phyloP scores from a whole-genome alignment of 2,888 invertebrate genomes.

The Ectemnius continuus region DNA sequence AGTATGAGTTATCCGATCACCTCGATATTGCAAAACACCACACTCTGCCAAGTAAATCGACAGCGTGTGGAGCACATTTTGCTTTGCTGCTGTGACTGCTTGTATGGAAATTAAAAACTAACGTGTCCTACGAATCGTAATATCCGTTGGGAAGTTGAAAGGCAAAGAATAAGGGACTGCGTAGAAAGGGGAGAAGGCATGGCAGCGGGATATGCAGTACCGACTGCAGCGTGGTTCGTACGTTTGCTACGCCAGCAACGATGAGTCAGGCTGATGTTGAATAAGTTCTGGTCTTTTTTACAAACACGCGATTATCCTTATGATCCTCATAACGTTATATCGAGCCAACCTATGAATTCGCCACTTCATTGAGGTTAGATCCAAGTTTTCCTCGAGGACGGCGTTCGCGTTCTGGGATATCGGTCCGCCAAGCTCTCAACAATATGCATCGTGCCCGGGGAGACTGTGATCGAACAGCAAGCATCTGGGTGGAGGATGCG shows the following conservation, averaged over 20 bases:
- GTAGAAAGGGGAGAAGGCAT: slow-evolving; percentile 9
- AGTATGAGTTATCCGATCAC: too few species aligned
- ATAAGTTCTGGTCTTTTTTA: slow-evolving; percentile 21
- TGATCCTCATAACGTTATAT: too few species aligned
- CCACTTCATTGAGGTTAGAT: too few species aligned
- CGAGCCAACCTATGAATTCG: too few species aligned
- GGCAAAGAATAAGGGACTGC: slow-evolving; percentile 4
- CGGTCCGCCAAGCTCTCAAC: too few species aligned
- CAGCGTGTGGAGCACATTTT: background rate
- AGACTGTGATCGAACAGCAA: slow-evolving; percentile 27
- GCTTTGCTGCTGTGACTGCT: background rate
- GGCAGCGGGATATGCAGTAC: slow-evolving; percentile 14
- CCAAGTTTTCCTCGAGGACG: too few species aligned
- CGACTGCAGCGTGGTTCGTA: slow-evolving; percentile 30
- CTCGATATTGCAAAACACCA: background rate
- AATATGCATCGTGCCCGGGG: too few species aligned
- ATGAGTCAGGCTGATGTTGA: slow-evolving; percentile 46
- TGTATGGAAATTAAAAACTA: slow-evolving; percentile 4
- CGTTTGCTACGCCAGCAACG: slow-evolving; percentile 23
- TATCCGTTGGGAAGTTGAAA: slow-evolving; percentile 13
- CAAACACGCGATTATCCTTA: slow-evolving; percentile 27
- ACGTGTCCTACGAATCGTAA: slow-evolving; percentile 20
- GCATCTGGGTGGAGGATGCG: slow-evolving; percentile 49
- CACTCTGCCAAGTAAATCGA: background rate
- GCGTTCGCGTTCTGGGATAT: too few species aligned